These are phyloP conservation scores for Acanthochromis polyacanthus DNA, from an alignment of 2,113 vertebrate genomes.

Conservation along the genomic window DNA sequence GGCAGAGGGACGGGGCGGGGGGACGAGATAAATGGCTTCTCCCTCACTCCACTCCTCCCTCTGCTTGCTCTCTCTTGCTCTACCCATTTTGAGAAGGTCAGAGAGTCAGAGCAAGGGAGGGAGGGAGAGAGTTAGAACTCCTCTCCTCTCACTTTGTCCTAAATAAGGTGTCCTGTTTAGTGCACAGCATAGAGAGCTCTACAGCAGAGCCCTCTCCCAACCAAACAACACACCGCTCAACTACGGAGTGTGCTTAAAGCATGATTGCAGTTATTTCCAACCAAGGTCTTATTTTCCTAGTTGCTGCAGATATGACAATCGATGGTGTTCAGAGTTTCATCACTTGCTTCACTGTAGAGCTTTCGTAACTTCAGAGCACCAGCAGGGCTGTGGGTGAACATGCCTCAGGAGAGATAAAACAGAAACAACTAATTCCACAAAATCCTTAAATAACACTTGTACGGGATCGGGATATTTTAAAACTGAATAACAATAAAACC, in stretches of 20 bases:
- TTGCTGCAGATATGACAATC: constrained; percentile 8
- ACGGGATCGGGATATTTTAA: not conserved
- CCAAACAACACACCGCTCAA: not conserved
- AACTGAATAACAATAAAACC: too few relatives aligned
- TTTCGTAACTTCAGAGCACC: constrained; percentile 31
- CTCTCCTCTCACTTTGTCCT: constrained; percentile 57
- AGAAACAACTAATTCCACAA: not conserved
- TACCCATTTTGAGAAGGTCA: constrained; percentile 77
- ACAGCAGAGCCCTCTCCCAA: constrained; percentile 36
- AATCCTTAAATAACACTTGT: not conserved
- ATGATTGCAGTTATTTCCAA: constrained; percentile 45
- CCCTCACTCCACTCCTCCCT: constrained; percentile 51
- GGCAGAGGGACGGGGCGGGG: constrained; percentile 8
- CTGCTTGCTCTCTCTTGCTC: constrained; percentile 59
- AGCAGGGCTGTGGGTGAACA: not conserved
- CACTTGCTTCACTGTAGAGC: constrained; percentile 12
- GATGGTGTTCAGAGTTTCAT: not conserved
- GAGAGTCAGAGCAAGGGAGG: constrained; percentile 44
- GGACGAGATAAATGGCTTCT: constrained; percentile 78
- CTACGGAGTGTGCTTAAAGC: constrained; percentile 20
- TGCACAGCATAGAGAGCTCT: constrained; percentile 33
- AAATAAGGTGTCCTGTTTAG: constrained; percentile 72
- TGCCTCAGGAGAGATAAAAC: not conserved
- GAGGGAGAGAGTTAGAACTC: constrained; percentile 32
- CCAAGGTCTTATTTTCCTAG: constrained; percentile 9